Percentiles rank a stretch among this genome's conserved stretches.
Evolutionary conservation across 1,140 invertebrate species (phyloP).

Genomic region (Sweltsa coloradensis): DNA sequence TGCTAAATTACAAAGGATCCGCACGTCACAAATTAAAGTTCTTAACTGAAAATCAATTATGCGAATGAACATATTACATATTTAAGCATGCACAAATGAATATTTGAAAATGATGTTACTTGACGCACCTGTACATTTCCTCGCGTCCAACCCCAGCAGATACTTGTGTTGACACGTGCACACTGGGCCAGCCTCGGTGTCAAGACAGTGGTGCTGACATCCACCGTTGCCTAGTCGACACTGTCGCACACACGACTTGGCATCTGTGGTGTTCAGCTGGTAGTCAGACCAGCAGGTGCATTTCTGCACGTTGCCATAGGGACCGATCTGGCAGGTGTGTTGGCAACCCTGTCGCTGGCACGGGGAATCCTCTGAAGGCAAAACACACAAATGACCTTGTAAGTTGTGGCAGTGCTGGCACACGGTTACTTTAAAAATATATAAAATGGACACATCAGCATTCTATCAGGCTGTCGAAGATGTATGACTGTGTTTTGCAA

Average conservation of each 20-base stretch:
- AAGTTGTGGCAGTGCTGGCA: too few relatives aligned
- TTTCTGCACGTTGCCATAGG: neutral
- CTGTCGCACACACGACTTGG: neutral
- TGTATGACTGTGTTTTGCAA: too few relatives aligned
- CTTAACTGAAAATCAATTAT: too few relatives aligned
- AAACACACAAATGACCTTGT: too few relatives aligned
- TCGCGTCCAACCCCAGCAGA: conserved; percentile 8
- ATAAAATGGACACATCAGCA: too few relatives aligned
- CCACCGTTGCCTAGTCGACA: conserved; percentile 12
- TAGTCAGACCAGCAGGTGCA: conserved; percentile 4
- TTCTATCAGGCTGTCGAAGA: too few relatives aligned
- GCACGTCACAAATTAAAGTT: too few relatives aligned
- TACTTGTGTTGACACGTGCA: conserved; percentile 13
- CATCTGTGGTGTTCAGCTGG: neutral
- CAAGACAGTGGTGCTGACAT: conserved; percentile 12
- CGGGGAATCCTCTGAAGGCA: neutral
- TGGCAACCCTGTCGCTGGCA: conserved; percentile 4
- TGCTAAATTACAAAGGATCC: too few relatives aligned
- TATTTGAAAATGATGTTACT: neutral
- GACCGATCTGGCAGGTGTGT: conserved; percentile 5
- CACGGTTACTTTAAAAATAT: too few relatives aligned
- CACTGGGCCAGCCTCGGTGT: conserved; percentile 4
- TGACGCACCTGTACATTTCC: conserved; percentile 8
- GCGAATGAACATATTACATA: too few relatives aligned
- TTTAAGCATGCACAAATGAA: too few relatives aligned